phyloP scores from a whole-genome alignment of 2,888 invertebrate species.

The Imbricaverruca yamaguchii region DNA sequence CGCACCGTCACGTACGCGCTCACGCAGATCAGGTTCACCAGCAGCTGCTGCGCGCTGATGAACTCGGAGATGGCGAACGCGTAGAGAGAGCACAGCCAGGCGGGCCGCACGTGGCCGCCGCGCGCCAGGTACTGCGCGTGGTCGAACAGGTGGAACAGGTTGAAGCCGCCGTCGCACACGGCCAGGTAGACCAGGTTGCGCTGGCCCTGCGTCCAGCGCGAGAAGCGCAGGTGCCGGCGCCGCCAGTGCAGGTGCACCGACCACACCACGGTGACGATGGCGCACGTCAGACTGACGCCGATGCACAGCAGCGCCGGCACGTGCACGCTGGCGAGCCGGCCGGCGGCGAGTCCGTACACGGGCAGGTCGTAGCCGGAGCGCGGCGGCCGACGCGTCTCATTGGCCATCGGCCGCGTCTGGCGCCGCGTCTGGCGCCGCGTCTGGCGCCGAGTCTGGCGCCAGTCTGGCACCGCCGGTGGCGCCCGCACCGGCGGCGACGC shows the following conservation, averaged over 20 bases:
- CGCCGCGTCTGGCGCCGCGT: not conserved
- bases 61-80: constrained; percentile 11
- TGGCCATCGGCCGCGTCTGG: not conserved
- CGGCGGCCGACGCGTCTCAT: not conserved
- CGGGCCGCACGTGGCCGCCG: not conserved
- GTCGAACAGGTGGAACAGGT: constrained; percentile 19
- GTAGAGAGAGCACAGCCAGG: constrained; percentile 4
- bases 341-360: constrained; percentile 1
- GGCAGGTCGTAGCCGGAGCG: constrained; percentile 3
- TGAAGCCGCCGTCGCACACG: constrained; percentile 4
- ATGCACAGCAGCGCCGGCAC: not conserved
- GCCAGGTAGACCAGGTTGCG: constrained; percentile 15
- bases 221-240: not conserved
- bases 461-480: not conserved
- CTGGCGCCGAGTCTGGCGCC: not conserved
- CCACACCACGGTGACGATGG: not conserved
- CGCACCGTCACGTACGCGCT: not conserved
- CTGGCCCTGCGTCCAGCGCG: not conserved
- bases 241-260: not conserved
- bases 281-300: not conserved
- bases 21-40: not conserved
- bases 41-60: constrained; percentile 2
- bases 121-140: not conserved
- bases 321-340: not conserved
- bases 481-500: not conserved